Evolutionary conservation across 2,113 vertebrate genomes (phyloP).

Genomic region (human): DNA sequence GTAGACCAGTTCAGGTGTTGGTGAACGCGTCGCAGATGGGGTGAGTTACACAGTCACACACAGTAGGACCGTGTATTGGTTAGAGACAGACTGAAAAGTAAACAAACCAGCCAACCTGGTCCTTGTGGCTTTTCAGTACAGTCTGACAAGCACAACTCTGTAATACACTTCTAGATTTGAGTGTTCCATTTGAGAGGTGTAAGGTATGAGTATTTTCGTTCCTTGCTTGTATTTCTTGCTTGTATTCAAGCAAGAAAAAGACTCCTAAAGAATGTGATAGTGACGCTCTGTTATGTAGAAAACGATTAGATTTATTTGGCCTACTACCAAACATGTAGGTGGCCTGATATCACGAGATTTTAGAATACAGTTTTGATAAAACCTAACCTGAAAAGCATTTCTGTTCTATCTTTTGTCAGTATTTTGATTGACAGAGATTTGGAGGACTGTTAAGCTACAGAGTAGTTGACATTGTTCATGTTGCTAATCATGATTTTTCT

Average conservation of each 20-base stretch:
- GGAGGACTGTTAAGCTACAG: background rate
- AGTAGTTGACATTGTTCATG: background rate
- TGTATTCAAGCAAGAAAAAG: background rate
- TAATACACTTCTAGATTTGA: background rate
- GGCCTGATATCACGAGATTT: background rate
- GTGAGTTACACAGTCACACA: background rate
- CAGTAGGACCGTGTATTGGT: background rate
- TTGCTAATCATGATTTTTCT: background rate
- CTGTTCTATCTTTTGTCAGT: background rate
- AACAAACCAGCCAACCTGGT: background rate
- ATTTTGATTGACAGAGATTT: background rate
- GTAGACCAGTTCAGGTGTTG: background rate
- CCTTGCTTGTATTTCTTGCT: no score
- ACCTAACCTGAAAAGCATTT: background rate
- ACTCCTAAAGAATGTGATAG: background rate
- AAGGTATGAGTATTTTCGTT: background rate
- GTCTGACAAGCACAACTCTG: background rate
- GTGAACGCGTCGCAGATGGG: rapidly evolving
- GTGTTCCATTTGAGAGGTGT: background rate
- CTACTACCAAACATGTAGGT: background rate
- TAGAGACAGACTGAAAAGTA: background rate
- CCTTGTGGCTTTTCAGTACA: background rate
- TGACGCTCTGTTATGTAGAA: background rate
- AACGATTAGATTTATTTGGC: background rate
- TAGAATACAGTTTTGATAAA: background rate